Percentiles rank a stretch among this genome's conserved stretches.
These are phyloP conservation scores for Limanda limanda DNA, from an alignment of 2,113 vertebrate species.

Conservation along the genomic window DNA sequence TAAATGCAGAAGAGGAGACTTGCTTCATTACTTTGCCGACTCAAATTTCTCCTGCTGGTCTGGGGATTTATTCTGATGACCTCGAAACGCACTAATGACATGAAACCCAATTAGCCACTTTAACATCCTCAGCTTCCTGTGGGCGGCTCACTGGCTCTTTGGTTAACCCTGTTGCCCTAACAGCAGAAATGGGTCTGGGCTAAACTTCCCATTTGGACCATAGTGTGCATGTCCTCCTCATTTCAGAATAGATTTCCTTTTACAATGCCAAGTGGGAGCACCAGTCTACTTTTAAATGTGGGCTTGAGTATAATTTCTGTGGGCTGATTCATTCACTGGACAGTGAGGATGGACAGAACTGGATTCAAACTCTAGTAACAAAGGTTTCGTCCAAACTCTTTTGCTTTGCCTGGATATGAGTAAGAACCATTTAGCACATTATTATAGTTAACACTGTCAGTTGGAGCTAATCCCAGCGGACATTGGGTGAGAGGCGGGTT, in stretches of 20 bases:
- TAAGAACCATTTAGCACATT: no score
- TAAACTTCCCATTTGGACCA: conserved; percentile 15
- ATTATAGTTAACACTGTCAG: no score
- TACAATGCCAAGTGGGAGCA: not conserved
- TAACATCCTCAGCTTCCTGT: conserved; percentile 40
- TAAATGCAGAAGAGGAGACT: conserved; percentile 14
- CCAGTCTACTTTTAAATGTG: not conserved
- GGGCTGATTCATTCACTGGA: no score
- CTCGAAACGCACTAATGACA: conserved; percentile 44
- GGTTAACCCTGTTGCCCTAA: conserved; percentile 4
- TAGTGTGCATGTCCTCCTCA: conserved; percentile 1
- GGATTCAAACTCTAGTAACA: no score
- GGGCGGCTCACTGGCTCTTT: conserved; percentile 23
- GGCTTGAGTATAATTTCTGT: no score
- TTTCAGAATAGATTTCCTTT: conserved; percentile 8
- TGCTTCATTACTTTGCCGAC: conserved; percentile 38
- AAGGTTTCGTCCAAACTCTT: no score
- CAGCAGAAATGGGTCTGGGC: not conserved
- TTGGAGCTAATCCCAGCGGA: no score
- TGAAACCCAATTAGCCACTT: conserved; percentile 54
- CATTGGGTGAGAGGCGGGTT: no score
- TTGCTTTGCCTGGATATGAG: no score
- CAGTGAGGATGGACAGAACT: no score
- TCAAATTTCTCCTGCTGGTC: conserved; percentile 28
- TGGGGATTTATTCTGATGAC: conserved; percentile 44